Evolutionary conservation across 1,140 invertebrate species (phyloP).

Genomic region (Eueides isabella): DNA sequence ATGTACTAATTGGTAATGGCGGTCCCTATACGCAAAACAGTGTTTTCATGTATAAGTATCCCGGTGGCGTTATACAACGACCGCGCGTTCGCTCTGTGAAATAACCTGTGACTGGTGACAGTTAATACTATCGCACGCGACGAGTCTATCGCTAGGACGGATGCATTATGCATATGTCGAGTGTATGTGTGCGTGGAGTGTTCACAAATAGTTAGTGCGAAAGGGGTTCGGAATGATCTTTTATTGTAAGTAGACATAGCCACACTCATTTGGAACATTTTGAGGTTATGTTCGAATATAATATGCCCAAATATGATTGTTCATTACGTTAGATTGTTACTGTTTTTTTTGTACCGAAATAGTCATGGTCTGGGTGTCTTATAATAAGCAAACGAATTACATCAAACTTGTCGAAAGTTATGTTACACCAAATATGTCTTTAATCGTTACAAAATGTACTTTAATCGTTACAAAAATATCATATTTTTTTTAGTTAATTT

Average conservation of each 20-base stretch:
- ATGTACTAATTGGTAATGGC: conserved; percentile 79
- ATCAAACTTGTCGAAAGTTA: background rate
- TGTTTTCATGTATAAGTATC: conserved; percentile 64
- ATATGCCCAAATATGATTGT: background rate
- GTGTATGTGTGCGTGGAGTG: conserved; percentile 76
- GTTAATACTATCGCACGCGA: conserved; percentile 56
- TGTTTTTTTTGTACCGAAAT: background rate
- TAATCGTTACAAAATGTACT: background rate
- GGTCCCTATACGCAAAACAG: conserved; percentile 67
- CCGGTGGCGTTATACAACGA: conserved; percentile 63
- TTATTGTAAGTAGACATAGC: conserved; percentile 67
- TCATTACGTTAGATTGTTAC: background rate
- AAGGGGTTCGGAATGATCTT: conserved; percentile 70
- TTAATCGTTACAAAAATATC: background rate
- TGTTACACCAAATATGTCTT: no score
- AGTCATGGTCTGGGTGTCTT: background rate
- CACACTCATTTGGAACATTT: conserved; percentile 53
- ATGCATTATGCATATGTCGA: conserved; percentile 72
- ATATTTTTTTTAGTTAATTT: background rate
- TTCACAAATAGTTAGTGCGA: conserved; percentile 75
- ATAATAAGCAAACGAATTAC: background rate
- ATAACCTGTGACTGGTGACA: conserved; percentile 40
- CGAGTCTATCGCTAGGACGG: conserved; percentile 59
- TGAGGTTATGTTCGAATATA: conserved; percentile 70
- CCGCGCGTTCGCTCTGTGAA: conserved; percentile 61